A percentile compares a stretch with the other conserved stretches of the same genome.
These are phyloP conservation scores for Eumaeus atala DNA, from an alignment of 1,140 invertebrate species.

Conservation along the genomic window DNA sequence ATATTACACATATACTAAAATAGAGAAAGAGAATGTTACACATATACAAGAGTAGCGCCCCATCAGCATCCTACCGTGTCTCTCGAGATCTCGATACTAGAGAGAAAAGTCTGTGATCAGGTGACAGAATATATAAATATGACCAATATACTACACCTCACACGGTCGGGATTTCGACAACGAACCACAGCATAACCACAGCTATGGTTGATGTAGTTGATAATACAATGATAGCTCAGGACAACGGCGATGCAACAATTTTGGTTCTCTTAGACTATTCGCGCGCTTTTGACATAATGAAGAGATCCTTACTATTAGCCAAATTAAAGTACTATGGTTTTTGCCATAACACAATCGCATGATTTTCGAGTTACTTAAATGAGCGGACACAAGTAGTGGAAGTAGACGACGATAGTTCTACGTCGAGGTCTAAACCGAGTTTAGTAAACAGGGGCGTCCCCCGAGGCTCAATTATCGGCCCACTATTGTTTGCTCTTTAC, in stretches of 20 bases:
- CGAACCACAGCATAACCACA: background rate
- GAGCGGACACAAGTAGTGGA: background rate
- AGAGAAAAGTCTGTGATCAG: constrained; percentile 12
- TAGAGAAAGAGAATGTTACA: background rate
- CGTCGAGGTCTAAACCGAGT: background rate
- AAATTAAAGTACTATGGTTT: constrained; percentile 1
- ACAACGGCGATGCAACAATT: background rate
- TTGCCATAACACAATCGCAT: background rate
- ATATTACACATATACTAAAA: background rate
- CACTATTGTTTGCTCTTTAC: too few species aligned
- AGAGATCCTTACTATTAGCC: background rate
- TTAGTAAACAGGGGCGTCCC: background rate
- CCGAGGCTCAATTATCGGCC: background rate
- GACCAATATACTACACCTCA: background rate
- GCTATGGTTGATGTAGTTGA: background rate
- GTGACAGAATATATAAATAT: constrained; percentile 7
- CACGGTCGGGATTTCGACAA: background rate
- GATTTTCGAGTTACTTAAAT: background rate
- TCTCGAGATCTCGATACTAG: constrained; percentile 21
- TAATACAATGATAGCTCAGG: background rate
- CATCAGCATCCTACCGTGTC: constrained; percentile 17
- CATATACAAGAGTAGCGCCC: constrained; percentile 13
- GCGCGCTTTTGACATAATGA: background rate
- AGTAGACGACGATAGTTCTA: background rate
- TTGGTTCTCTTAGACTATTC: background rate